Percentiles rank a stretch among this genome's conserved stretches.
Conservation (phyloP, 2,888 invertebrate genomes). For the Chironomus tentans region DNA sequence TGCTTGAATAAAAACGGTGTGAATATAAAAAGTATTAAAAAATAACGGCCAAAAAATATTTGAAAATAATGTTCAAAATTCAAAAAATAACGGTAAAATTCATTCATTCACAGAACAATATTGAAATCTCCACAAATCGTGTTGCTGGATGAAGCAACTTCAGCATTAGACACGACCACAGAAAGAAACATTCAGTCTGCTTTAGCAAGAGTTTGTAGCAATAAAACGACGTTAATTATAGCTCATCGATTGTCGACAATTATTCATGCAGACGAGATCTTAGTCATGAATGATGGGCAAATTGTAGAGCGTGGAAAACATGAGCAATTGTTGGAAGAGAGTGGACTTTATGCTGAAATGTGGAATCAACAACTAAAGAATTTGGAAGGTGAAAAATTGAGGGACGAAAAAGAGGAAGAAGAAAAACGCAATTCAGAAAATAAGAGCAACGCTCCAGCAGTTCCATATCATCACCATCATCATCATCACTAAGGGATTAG, state of each 20-base stretch:
- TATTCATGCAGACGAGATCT: conserved; percentile 88
- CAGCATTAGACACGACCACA: conserved; percentile 90
- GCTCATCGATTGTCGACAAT: conserved; percentile 92
- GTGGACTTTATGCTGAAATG: conserved; percentile 80
- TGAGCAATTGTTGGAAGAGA: conserved; percentile 34
- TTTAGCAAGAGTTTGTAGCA: conserved; percentile 12
- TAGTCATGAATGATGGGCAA: conserved; percentile 84
- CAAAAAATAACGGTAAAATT: too few relatives aligned
- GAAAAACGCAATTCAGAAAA: too few relatives aligned
- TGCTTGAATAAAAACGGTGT: too few relatives aligned
- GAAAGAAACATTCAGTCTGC: conserved; percentile 76
- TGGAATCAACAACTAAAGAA: conserved; percentile 75
- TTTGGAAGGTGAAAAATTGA: conserved; percentile 31
- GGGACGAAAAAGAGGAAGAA: conserved; percentile 2
- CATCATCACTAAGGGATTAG: too few relatives aligned
- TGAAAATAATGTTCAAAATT: too few relatives aligned
- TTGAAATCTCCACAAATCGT: conserved; percentile 86
- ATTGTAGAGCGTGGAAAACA: conserved; percentile 84
- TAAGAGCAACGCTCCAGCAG: too few relatives aligned
- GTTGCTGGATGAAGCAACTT: conserved; percentile 89
- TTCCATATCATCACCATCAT: too few relatives aligned
- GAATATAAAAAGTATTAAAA: too few relatives aligned
- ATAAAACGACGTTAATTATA: conserved; percentile 82
- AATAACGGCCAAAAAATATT: too few relatives aligned
- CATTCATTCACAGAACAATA: conserved; percentile 54